phyloP scores from a whole-genome alignment of 1,140 invertebrate genomes.

The Choristoneura fumiferana region DNA sequence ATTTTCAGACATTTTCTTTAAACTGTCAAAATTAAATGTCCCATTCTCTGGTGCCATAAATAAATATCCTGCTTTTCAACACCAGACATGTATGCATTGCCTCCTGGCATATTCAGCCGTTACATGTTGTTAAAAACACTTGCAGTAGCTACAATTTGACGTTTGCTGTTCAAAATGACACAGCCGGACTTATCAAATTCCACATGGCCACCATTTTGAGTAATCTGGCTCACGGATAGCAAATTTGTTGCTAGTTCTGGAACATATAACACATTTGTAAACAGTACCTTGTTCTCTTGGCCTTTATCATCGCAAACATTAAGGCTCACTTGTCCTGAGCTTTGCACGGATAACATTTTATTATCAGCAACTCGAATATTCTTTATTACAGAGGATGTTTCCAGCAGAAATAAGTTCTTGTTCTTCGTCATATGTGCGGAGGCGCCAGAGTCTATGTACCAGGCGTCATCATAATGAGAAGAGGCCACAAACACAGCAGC shows the following conservation, averaged over 20 bases:
- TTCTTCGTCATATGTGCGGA: constrained; percentile 32
- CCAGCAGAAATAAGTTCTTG: constrained; percentile 20
- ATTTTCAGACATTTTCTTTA: no score
- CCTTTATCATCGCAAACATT: constrained; percentile 24
- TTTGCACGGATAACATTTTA: constrained; percentile 27
- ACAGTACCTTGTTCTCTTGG: constrained; percentile 27
- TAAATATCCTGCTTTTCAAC: no score
- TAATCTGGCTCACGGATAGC: constrained; percentile 40
- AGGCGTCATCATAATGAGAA: constrained; percentile 23
- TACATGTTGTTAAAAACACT: no score
- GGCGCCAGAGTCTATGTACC: constrained; percentile 34
- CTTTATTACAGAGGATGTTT: constrained; percentile 9
- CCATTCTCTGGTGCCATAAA: no score
- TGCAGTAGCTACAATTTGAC: no score
- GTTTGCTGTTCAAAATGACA: no score
- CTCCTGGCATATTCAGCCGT: no score
- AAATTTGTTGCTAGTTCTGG: constrained; percentile 36
- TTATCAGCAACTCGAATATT: constrained; percentile 33
- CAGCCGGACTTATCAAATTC: constrained; percentile 35
- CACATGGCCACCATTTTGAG: constrained; percentile 37
- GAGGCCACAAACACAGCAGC: constrained; percentile 35
- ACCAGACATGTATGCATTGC: no score
- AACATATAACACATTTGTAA: constrained; percentile 40
- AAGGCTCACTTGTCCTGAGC: constrained; percentile 29
- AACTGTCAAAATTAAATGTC: no score